Base-by-base conservation (phyloP, 1,140 invertebrate species). In the Zeugodacus cucurbitae region DNA sequence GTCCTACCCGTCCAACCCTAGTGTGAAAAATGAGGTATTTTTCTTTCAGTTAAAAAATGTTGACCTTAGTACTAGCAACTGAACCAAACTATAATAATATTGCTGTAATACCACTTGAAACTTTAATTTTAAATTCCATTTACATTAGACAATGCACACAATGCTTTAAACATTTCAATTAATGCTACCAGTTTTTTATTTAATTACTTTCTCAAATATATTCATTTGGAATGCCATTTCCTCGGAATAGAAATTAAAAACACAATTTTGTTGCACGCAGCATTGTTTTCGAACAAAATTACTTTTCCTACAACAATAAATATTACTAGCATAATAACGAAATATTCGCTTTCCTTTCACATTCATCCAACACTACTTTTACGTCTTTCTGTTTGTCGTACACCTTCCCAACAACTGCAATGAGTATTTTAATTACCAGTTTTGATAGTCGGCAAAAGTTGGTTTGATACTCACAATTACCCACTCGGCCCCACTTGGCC, bases 401-500 rank as follows among this genome's bases (percentile, higher is more conserved):
- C 70, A 22, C 37, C 4, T 74, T 74, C 34, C 70, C 58, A 62
- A 62, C 48, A n/a, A 62, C 58, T 62, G 20, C 64, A 70, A 70
- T 74, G 37, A 37, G 37, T 22, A 37, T 74, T 74, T 74, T 74
- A 74, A 74, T 74, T 74, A 74, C 70, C 37, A 74, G 17, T 74
- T 74, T 41, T 74, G 70, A 44, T 74, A 74, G 37, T 74, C 17
- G 14, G 20, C 70, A 74, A 74, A 74, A 74, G 70, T 74, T 74
- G 70, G 70, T 74, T 74, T 37, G 70, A 74, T 74, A 74, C 70
- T 74, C 20, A 74, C 20, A 74, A 41, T 74, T 41, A 74, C 70
- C 70, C 37, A 74, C 70, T 74, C 37, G 70, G 8, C 70, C 22
- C 70, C 37, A 37, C 70, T 41, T 44, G 64, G 64, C 32, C 37